Evolutionary conservation across 2,888 invertebrate genomes (phyloP), one percentile per base, ranked within the genome.

Genomic region (Acrobasis consociella): DNA sequence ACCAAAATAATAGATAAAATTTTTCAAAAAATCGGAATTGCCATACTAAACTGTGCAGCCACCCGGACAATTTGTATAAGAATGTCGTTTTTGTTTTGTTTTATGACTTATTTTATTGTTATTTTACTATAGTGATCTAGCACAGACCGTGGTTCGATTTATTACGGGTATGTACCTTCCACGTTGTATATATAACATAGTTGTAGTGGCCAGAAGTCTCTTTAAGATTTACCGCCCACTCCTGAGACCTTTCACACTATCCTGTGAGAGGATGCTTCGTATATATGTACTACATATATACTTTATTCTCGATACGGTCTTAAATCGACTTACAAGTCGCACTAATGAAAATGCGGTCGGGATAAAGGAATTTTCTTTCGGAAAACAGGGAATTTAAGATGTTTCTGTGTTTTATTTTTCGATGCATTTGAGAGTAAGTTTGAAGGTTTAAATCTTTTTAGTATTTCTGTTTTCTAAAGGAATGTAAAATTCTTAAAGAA

Each of bases 221-320:
- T 53, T 31, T 39, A 55, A 64, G 67, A 67, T 67, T 67, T 65
- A 67, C 64, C 63, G 62, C 62, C 67, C 62, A 62, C 64, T 38
- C 42, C n/a, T 37, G 13, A 42, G 53, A 62, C 62, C 62, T 56
- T 62, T 62, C 46, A 55, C 62, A 62, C 55, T 55, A 62, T 42
- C 55, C 55, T 13, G 31, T 17, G 37, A 62, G 55, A 49, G 49
- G 49, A 62, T 46, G 22, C 42, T 31, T 31, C 31, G 31, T 31
- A 15, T 55, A n/a, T 31, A 37, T 55, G 37, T 13, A 50, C 17
- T 17, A 16, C 9, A 50, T 16, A 16, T 15, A 50, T 50, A 16
- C 3, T 16, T 17, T 46, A 46, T 46, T 5, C 46, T 46, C 46
- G 46, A 46, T 46, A 46, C 46, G 46, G 46, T 46, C 46, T 46